These are phyloP conservation scores for Podabrus alpinus DNA, from an alignment of 2,888 invertebrate genomes.

Conservation along the genomic window DNA sequence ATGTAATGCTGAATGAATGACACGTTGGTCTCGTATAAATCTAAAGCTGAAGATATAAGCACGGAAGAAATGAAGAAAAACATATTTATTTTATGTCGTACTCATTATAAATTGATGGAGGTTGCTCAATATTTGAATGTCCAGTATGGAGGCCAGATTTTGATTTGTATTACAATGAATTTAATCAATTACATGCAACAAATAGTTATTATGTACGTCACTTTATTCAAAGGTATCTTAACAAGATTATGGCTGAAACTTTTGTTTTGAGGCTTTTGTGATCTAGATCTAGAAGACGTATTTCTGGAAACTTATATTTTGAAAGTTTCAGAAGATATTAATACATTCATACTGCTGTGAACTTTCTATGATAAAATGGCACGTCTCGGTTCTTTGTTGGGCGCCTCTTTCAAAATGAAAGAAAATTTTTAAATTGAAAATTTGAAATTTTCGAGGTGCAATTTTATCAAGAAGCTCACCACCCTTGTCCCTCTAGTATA, in stretches of 20 bases:
- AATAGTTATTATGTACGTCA: not conserved
- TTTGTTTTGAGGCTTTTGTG: not conserved
- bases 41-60: not conserved
- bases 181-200: slow-evolving; percentile 2
- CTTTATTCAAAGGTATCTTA: not conserved
- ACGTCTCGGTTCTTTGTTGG: too few species aligned
- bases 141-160: not conserved
- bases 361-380: too few species aligned
- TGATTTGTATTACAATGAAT: not conserved
- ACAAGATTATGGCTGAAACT: not conserved
- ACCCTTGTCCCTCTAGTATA: too few species aligned
- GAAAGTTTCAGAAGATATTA: not conserved
- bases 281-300: not conserved
- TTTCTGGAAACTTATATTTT: not conserved
- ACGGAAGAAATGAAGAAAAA: not conserved
- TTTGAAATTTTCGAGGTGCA: too few species aligned
- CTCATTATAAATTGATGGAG: not conserved
- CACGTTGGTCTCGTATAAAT: not conserved
- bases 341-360: too few species aligned
- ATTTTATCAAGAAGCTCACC: too few species aligned
- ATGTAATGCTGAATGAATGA: too few species aligned
- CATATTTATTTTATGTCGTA: not conserved
- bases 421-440: too few species aligned
- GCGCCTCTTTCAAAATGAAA: too few species aligned
- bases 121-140: not conserved